A percentile compares a stretch with the other conserved stretches of the same genome.
phyloP scores from a whole-genome alignment of 2,888 invertebrate genomes.

The Euproctis similis region DNA sequence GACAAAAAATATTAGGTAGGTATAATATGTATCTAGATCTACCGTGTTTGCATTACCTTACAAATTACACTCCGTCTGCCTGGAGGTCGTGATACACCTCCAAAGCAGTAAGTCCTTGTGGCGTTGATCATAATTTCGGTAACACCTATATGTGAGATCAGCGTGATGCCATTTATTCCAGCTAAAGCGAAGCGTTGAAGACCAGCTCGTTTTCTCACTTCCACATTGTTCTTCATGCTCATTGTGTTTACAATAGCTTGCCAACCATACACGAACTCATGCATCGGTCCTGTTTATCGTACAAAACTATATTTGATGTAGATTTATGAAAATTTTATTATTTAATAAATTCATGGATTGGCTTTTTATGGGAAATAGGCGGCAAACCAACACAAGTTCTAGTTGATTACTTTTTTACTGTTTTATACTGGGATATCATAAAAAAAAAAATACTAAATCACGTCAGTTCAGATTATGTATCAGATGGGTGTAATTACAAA shows the following conservation, averaged over 20 bases:
- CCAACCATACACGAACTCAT: constrained; percentile 70
- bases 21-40: not conserved
- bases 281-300: constrained; percentile 65
- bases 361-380: too few relatives aligned
- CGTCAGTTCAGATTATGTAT: too few relatives aligned
- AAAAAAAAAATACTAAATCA: too few relatives aligned
- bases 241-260: constrained; percentile 70
- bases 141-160: constrained; percentile 64
- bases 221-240: constrained; percentile 71
- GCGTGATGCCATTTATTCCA: constrained; percentile 66
- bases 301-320: too few relatives aligned
- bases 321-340: too few relatives aligned
- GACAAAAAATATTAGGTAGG: not conserved
- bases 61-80: constrained; percentile 62
- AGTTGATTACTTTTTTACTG: too few relatives aligned
- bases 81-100: constrained; percentile 60
- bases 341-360: too few relatives aligned
- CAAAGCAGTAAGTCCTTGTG: constrained; percentile 62
- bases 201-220: constrained; percentile 65
- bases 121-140: constrained; percentile 71
- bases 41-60: constrained; percentile 44
- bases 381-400: too few relatives aligned
- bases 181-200: constrained; percentile 64
- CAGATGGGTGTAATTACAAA: too few relatives aligned
- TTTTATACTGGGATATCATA: too few relatives aligned